A percentile compares a stretch with the other conserved stretches of the same genome.
These are phyloP conservation scores for Aphodius granarius DNA, from an alignment of 2,888 invertebrate genomes.

Conservation along the genomic window DNA sequence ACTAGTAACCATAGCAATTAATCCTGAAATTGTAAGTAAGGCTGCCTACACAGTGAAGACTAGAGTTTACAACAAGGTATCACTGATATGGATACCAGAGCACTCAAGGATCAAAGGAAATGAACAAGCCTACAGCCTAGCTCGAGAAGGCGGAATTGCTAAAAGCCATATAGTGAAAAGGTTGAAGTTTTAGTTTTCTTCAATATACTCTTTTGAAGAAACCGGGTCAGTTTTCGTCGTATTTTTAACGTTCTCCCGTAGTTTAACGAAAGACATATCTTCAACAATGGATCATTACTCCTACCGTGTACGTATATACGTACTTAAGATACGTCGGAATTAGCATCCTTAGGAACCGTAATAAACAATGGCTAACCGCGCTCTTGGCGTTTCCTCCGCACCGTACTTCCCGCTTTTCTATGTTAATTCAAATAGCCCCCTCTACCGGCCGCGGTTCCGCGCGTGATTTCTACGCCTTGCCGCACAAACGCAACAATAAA, in stretches of 20 bases:
- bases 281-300: slow-evolving; percentile 10
- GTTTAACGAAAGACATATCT: neutral
- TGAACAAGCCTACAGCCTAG: too few species aligned
- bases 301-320: neutral
- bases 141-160: too few species aligned
- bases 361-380: slow-evolving; percentile 11
- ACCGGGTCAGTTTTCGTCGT: neutral
- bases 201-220: neutral
- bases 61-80: too few species aligned
- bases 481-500: slow-evolving; percentile 22
- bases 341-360: neutral
- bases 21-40: too few species aligned
- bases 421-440: slow-evolving; percentile 41
- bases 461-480: slow-evolving; percentile 29
- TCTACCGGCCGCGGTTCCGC: slow-evolving; percentile 33
- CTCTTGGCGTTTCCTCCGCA: slow-evolving; percentile 27
- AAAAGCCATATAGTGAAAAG: too few species aligned
- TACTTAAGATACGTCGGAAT: neutral
- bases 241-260: neutral
- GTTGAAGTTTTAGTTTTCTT: too few species aligned
- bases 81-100: too few species aligned
- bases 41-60: too few species aligned
- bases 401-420: slow-evolving; percentile 47
- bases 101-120: too few species aligned
- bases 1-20: too few species aligned